These are phyloP conservation scores for Sebastes variabilis DNA, from an alignment of 2,797 vertebrate genomes.

Conservation along the genomic window DNA sequence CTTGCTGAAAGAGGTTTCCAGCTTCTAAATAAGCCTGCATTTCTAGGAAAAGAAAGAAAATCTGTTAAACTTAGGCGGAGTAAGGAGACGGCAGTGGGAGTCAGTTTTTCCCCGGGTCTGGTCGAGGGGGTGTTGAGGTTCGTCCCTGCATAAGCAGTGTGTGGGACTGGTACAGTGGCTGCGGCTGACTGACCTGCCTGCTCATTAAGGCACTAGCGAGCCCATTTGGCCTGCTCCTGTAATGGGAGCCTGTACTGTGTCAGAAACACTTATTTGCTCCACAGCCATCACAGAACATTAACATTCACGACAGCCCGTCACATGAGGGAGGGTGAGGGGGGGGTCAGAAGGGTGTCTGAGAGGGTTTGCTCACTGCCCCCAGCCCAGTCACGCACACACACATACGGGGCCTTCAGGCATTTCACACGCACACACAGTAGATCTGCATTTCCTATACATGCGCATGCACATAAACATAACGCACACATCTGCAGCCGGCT, in stretches of 20 bases:
- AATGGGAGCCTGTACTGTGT: conserved; percentile 88
- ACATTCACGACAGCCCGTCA: conserved; percentile 89
- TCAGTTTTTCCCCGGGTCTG: conserved; percentile 20
- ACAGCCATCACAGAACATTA: conserved; percentile 91
- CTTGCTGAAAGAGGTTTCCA: neutral
- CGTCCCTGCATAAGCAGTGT: conserved; percentile 67
- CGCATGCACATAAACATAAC: conserved; percentile 21
- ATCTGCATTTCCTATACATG: conserved; percentile 7
- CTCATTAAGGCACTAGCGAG: conserved; percentile 87
- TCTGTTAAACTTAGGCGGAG: neutral
- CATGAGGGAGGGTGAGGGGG: conserved; percentile 59
- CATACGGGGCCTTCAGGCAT: conserved; percentile 3
- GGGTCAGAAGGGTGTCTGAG: conserved; percentile 62
- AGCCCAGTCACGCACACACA: conserved; percentile 12
- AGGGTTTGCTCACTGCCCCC: conserved; percentile 57
- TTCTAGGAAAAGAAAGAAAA: neutral
- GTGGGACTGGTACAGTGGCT: conserved; percentile 77
- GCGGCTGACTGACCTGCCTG: conserved; percentile 86
- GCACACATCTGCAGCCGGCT: neutral
- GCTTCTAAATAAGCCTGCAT: neutral
- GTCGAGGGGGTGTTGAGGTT: conserved; percentile 31
- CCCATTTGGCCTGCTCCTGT: conserved; percentile 82
- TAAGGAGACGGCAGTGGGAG: neutral
- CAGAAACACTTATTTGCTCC: conserved; percentile 90
- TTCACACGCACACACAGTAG: neutral